These are phyloP conservation scores for Nephila pilipes DNA, from an alignment of 1,140 invertebrate genomes.

Conservation along the genomic window DNA sequence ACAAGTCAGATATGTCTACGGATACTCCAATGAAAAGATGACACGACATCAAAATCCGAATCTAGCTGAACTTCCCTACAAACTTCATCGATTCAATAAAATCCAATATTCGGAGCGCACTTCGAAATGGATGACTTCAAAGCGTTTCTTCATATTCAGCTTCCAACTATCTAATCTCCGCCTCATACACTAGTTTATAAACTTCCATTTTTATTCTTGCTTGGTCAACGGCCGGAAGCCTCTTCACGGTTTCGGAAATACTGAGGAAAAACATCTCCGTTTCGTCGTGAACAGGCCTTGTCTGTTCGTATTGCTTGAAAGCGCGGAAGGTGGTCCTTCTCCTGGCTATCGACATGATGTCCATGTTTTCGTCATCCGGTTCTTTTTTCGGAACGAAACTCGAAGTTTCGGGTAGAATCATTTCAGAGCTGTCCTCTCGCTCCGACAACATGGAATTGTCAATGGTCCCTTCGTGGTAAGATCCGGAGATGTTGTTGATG, in stretches of 20 bases:
- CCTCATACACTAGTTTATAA: conserved; percentile 45
- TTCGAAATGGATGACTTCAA: not conserved
- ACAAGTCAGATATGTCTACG: too few species aligned
- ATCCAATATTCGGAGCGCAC: too few species aligned
- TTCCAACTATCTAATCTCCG: conserved; percentile 49
- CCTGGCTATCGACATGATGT: not conserved
- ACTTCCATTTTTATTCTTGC: conserved; percentile 66
- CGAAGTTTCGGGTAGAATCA: conserved; percentile 56
- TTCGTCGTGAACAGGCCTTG: conserved; percentile 9
- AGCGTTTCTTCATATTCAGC: conserved; percentile 52
- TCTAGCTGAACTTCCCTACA: too few species aligned
- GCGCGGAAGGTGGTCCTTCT: too few species aligned
- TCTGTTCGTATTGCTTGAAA: not conserved
- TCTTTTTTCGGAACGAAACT: conserved; percentile 40
- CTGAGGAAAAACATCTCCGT: conserved; percentile 66
- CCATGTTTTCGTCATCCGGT: conserved; percentile 17
- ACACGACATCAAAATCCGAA: too few species aligned
- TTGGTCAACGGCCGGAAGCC: conserved; percentile 51
- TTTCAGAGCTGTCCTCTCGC: conserved; percentile 49
- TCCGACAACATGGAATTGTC: conserved; percentile 20
- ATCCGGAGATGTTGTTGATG: not conserved
- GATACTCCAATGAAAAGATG: too few species aligned
- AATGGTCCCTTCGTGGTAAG: not conserved
- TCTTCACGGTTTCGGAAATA: conserved; percentile 68
- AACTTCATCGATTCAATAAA: too few species aligned